phyloP scores from a whole-genome alignment of 2,888 invertebrate species.

The Timandra comae region DNA sequence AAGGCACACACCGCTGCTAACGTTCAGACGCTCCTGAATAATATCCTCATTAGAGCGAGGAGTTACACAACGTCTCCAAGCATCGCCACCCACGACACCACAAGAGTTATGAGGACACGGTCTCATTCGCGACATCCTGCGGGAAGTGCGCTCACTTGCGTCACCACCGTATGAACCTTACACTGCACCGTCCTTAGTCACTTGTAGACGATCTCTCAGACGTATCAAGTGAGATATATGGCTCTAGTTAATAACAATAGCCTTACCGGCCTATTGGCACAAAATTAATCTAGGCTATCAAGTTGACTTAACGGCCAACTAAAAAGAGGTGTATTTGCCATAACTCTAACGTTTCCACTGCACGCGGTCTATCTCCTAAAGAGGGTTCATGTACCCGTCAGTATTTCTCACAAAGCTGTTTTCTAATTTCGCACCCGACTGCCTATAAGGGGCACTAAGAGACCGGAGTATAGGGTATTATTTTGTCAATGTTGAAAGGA shows the following conservation, averaged over 20 bases:
- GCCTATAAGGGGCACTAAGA: constrained; percentile 29
- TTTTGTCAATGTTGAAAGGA: constrained; percentile 16
- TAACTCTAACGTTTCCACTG: no score
- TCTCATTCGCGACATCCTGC: constrained; percentile 74
- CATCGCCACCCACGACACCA: constrained; percentile 58
- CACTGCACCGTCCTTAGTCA: constrained; percentile 37
- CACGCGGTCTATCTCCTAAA: constrained; percentile 29
- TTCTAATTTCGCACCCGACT: constrained; percentile 45
- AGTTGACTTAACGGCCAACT: no score
- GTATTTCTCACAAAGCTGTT: constrained; percentile 34
- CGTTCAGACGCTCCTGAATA: constrained; percentile 54
- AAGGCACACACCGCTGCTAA: constrained; percentile 34
- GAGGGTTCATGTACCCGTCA: constrained; percentile 27
- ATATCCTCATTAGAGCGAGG: constrained; percentile 61
- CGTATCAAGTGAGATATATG: constrained; percentile 52
- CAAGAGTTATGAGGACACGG: constrained; percentile 70
- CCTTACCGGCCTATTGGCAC: constrained; percentile 33
- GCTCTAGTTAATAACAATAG: constrained; percentile 19
- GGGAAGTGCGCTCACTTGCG: constrained; percentile 65
- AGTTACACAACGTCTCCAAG: constrained; percentile 55
- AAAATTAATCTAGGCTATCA: constrained; percentile 16
- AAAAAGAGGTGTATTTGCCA: no score
- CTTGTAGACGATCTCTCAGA: constrained; percentile 60
- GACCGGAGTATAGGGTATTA: constrained; percentile 26
- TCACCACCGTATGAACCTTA: constrained; percentile 59